Percentiles rank a stretch among this genome's conserved stretches.
phyloP scores from a whole-genome alignment of 1,140 invertebrate genomes.

The Harlomillsia oculata region DNA sequence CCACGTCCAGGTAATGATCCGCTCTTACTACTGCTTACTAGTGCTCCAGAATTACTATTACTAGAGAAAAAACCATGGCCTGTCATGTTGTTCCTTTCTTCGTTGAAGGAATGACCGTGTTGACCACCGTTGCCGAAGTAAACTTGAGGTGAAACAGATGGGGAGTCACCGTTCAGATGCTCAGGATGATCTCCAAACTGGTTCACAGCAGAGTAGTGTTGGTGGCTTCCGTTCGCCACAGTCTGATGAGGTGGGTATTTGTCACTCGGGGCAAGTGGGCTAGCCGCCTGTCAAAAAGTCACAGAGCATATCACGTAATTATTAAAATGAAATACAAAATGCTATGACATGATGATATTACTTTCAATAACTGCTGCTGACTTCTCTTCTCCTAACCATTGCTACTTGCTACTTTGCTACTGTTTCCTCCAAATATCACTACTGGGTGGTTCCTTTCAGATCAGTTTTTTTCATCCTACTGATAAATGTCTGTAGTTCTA shows the following conservation, averaged over 20 bases:
- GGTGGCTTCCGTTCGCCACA: slow-evolving; percentile 19
- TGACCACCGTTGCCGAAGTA: not conserved
- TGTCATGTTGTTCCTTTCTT: not conserved
- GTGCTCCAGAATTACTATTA: slow-evolving; percentile 7
- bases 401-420: no score
- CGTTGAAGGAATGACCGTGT: not conserved
- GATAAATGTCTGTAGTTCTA: no score
- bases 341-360: no score
- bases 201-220: not conserved
- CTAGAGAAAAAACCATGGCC: slow-evolving; percentile 6
- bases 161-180: not conserved
- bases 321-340: not conserved
- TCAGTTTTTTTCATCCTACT: no score
- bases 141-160: not conserved
- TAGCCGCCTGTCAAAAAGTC: slow-evolving; percentile 14
- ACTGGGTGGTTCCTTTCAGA: no score
- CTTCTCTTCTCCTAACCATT: no score
- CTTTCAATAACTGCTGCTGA: no score
- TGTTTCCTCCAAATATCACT: no score
- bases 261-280: slow-evolving; percentile 22
- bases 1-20: slow-evolving; percentile 16
- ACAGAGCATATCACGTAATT: not conserved
- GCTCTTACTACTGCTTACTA: slow-evolving; percentile 21
- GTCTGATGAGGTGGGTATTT: slow-evolving; percentile 13
- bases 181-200: not conserved